Percentiles rank a stretch among this genome's conserved stretches.
phyloP scores from a whole-genome alignment of 2,888 invertebrate genomes.

The Chirona hameri region DNA sequence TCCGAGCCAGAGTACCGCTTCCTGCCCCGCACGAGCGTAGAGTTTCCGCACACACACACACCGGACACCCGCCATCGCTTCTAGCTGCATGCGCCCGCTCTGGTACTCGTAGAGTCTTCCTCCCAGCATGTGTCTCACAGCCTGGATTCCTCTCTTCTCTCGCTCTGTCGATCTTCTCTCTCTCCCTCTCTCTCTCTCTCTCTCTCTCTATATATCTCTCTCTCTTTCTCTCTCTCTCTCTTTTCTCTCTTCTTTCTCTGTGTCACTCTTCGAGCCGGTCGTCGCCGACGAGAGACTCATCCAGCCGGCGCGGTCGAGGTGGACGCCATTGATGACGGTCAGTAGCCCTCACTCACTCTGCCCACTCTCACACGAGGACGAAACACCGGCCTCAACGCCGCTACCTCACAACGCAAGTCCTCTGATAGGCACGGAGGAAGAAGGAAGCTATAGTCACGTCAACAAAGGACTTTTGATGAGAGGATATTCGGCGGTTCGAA shows the following conservation, averaged over 20 bases:
- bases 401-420: no score
- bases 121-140: not conserved
- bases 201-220: not conserved
- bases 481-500: no score
- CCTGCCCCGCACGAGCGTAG: not conserved
- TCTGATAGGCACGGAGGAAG: no score
- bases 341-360: not conserved
- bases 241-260: constrained; percentile 25
- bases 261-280: not conserved
- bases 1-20: constrained; percentile 25
- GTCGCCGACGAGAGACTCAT: not conserved
- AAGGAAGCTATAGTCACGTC: no score
- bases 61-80: not conserved
- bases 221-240: constrained; percentile 1
- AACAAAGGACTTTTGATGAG: no score
- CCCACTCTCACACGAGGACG: not conserved
- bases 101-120: not conserved
- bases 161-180: not conserved
- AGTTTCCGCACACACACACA: not conserved
- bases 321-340: not conserved
- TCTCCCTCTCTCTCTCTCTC: constrained; percentile 25
- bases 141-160: no score
- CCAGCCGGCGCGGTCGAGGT: not conserved
- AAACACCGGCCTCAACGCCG: no score
- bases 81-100: not conserved